A percentile compares a stretch with the other conserved stretches of the same genome.
Evolutionary conservation across 2,113 vertebrate genomes (phyloP).

Genomic region (Cairina moschata): DNA sequence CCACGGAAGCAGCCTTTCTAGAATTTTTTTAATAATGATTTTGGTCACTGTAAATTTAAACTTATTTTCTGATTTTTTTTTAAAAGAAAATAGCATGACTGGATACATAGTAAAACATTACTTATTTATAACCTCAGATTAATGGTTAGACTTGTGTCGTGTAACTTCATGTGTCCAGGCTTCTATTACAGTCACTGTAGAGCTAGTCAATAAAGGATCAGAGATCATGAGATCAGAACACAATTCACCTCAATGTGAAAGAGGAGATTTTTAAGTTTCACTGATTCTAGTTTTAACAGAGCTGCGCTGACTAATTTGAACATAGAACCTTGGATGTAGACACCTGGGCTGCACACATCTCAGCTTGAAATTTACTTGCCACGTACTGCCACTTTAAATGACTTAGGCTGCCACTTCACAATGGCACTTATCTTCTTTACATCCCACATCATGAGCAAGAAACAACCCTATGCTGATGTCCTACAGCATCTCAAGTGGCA

Average conservation of each 20-base stretch:
- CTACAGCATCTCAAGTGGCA: background rate
- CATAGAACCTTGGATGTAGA: background rate
- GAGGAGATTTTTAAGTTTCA: background rate
- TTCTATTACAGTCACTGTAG: background rate
- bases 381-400: background rate
- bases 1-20: background rate
- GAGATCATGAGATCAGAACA: background rate
- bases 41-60: background rate
- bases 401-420: background rate
- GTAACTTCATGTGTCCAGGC: background rate
- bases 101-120: background rate
- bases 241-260: background rate
- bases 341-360: background rate
- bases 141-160: background rate
- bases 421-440: background rate
- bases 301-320: background rate
- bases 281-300: background rate
- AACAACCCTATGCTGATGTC: background rate
- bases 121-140: background rate
- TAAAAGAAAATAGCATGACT: background rate
- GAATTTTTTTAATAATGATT: background rate
- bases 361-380: background rate
- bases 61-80: background rate
- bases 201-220: background rate
- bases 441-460: background rate